Conservation (phyloP, 1,140 invertebrate species). For the Camponotus floridanus region DNA sequence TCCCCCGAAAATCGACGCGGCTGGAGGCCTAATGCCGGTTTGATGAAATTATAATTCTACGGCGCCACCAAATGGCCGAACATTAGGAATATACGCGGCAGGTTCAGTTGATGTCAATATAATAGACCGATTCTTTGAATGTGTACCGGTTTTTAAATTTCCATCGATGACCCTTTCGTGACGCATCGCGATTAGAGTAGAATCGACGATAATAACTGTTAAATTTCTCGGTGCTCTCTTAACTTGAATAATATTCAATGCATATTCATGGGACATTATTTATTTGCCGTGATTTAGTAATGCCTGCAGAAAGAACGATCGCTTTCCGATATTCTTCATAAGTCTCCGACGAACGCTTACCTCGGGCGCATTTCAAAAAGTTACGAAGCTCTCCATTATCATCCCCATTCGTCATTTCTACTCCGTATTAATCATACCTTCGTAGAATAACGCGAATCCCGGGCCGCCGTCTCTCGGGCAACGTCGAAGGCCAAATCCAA, state of each 20-base stretch:
- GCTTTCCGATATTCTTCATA: conserved; percentile 53
- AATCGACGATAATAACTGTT: not conserved
- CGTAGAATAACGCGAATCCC: conserved; percentile 15
- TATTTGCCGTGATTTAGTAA: not conserved
- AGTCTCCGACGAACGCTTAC: conserved; percentile 19
- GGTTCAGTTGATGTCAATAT: conserved; percentile 77
- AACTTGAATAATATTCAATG: conserved; percentile 4
- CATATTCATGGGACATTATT: not conserved
- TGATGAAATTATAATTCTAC: conserved; percentile 81
- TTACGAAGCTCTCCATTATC: conserved; percentile 59
- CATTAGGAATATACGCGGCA: conserved; percentile 66
- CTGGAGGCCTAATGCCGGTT: conserved; percentile 70
- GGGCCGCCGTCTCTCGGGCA: conserved; percentile 22
- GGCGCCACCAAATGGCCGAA: conserved; percentile 69
- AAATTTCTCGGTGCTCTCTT: not conserved
- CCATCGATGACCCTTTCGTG: not conserved
- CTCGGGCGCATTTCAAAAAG: conserved; percentile 42
- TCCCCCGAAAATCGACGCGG: conserved; percentile 49
- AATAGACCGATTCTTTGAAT: conserved; percentile 78
- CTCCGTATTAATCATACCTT: conserved; percentile 53
- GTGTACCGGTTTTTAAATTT: conserved; percentile 40
- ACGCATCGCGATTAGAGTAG: not conserved
- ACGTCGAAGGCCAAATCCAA: conserved; percentile 48
- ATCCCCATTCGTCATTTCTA: conserved; percentile 56
- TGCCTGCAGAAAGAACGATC: not conserved